Evolutionary conservation across 2,113 vertebrate genomes (phyloP).

Genomic region (Hyla sarda): DNA sequence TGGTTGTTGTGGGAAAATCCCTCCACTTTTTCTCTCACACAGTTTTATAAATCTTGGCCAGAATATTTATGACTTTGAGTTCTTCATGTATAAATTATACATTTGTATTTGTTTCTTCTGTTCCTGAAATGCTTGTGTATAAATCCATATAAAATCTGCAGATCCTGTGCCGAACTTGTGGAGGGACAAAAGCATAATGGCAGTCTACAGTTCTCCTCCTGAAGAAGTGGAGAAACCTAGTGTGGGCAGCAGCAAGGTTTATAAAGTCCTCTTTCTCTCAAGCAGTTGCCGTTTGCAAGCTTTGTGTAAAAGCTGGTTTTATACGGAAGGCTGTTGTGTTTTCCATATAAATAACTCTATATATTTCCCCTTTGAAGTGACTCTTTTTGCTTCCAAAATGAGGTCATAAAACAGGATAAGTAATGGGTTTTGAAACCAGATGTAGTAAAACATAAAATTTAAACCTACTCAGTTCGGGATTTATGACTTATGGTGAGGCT

Average conservation of each 20-base stretch:
- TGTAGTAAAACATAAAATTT: slow-evolving; percentile 61
- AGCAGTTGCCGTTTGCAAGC: slow-evolving; percentile 52
- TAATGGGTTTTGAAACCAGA: slow-evolving; percentile 61
- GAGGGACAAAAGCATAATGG: not conserved
- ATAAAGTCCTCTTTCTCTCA: slow-evolving; percentile 47
- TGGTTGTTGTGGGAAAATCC: too few relatives aligned
- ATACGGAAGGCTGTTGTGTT: slow-evolving; percentile 60
- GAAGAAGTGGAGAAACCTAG: slow-evolving; percentile 19
- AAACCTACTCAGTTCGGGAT: slow-evolving; percentile 60
- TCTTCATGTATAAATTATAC: not conserved
- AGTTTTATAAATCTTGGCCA: too few relatives aligned
- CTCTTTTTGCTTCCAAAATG: slow-evolving; percentile 59
- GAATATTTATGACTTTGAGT: not conserved
- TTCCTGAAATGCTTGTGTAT: not conserved
- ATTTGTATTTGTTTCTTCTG: not conserved
- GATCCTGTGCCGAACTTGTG: not conserved
- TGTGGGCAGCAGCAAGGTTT: slow-evolving; percentile 9
- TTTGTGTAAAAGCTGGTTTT: slow-evolving; percentile 54
- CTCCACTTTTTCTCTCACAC: too few relatives aligned
- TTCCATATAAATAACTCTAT: slow-evolving; percentile 60
- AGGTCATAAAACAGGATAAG: slow-evolving; percentile 60
- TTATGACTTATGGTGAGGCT: slow-evolving; percentile 59
- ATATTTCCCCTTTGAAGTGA: slow-evolving; percentile 58
- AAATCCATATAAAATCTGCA: too few relatives aligned
- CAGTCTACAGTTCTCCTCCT: not conserved